These are phyloP conservation scores for Pelagia noctiluca DNA, from an alignment of 30 jellyfish, hydroid and myxozoan genomes.

Conservation along the genomic window DNA sequence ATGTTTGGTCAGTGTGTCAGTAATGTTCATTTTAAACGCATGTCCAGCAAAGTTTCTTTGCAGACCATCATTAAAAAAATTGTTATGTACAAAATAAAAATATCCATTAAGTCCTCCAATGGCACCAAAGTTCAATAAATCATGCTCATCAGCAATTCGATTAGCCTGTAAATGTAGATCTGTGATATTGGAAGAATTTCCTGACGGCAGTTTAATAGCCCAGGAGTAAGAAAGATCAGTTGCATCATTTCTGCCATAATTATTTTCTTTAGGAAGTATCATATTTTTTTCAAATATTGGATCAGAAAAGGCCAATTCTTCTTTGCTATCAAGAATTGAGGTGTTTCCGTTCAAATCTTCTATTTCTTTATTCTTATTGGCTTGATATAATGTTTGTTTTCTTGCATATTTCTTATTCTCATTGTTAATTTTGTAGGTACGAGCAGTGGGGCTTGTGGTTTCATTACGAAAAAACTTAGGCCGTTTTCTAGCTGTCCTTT, in stretches of 20 bases:
- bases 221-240: conserved; percentile 70
- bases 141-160: conserved; percentile 75
- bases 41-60: not conserved
- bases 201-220: conserved; percentile 78
- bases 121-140: conserved; percentile 86
- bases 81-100: conserved; percentile 82
- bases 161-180: conserved; percentile 39
- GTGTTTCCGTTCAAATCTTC: too few species aligned
- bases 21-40: conserved; percentile 36
- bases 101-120: conserved; percentile 96
- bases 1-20: conserved; percentile 51
- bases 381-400: not conserved
- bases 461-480: not conserved
- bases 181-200: not conserved
- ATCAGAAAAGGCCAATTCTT: too few species aligned
- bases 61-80: conserved; percentile 61
- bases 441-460: not conserved
- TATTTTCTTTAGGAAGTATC: not conserved
- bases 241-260: not conserved
- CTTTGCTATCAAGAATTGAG: too few species aligned
- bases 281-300: too few species aligned
- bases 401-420: not conserved
- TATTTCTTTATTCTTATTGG: too few species aligned
- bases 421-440: not conserved
- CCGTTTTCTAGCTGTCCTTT: not conserved